Base-by-base conservation (phyloP, 1,140 invertebrate species). In the Drosophila sechellia region DNA sequence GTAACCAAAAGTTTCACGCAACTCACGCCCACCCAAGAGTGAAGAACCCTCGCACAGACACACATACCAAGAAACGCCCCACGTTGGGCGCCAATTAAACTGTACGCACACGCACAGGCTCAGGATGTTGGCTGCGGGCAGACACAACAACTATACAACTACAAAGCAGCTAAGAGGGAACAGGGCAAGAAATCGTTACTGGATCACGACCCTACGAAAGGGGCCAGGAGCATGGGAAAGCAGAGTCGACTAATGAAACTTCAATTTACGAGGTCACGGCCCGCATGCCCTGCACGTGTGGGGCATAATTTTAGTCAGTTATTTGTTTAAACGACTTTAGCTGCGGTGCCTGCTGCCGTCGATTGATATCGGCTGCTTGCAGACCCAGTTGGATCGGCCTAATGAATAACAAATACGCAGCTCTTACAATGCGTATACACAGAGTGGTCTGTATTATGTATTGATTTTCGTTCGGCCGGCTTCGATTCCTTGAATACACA, bases 181-280 rank as follows among this genome's bases (percentile, higher is more conserved):
- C 40, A 70, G 66, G 49, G 56, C 49, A 61, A 25, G 45, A 57
- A 52, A 64, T 81, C 79, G 69, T 77, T 69, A 66, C 60, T 46
- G 65, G 71, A 59, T 58, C 63, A 73, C 60, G 68, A 85, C 63
- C 64, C 60, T 42, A 27, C 20, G 42, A 45, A 45, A 42, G 12
- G 40, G 15, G 12, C 49, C 13, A 49, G 31, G 34, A 11, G 31
- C 22, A 13, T n/a, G 54, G 20, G 15, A 5, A 12, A 6, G 17
- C 37, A 39, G 40, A 40, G 31, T 45, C 66, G 56, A 73, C 84
- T 86, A 86, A 86, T 86, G 84, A 86, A 86, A 86, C 83, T 86
- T 86, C 83, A 87, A 87, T 87, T 87, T 89, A 87, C 83, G 83
- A 87, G 83, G 83, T 87, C 83, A 89, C 79, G 83, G 83, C 79